These are phyloP conservation scores for Coelopa frigida DNA, from an alignment of 1,140 invertebrate species.

Conservation along the genomic window DNA sequence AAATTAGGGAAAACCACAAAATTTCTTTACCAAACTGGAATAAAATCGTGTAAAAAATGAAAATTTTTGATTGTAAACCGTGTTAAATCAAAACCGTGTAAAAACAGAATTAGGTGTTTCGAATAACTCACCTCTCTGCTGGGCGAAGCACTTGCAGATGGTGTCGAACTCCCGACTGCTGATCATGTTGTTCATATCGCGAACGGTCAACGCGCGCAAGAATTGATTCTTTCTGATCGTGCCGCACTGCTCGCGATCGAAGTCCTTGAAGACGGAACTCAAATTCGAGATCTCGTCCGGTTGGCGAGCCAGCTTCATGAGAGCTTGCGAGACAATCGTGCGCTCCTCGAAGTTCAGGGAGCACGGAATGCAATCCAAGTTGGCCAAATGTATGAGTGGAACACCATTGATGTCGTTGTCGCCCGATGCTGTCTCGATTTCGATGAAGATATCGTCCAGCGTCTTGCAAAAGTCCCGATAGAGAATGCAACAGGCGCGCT, in stretches of 20 bases:
- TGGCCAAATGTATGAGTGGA: conserved; percentile 57
- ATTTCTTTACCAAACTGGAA: background rate
- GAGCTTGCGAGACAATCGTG: conserved; percentile 49
- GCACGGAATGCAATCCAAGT: conserved; percentile 51
- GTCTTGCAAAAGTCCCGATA: conserved; percentile 56
- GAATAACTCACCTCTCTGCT: conserved; percentile 46
- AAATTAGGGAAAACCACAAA: no score
- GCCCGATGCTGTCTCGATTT: conserved; percentile 56
- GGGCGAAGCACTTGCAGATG: conserved; percentile 60
- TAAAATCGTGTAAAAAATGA: no score
- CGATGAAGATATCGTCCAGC: conserved; percentile 59
- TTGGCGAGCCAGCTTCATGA: conserved; percentile 55
- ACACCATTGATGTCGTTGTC: conserved; percentile 46
- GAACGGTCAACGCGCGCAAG: conserved; percentile 53
- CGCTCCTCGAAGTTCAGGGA: conserved; percentile 66
- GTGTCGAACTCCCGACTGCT: conserved; percentile 55
- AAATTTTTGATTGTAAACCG: background rate
- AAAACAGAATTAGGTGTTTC: no score
- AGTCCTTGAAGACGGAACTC: conserved; percentile 50
- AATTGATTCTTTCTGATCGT: conserved; percentile 53
- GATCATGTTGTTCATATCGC: conserved; percentile 53
- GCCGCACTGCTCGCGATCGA: conserved; percentile 56
- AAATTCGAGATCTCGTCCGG: conserved; percentile 57
- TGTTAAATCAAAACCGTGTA: background rate
- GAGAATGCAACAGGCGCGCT: conserved; percentile 51